Conservation (phyloP, 2,797 vertebrate genomes). For the Lutjanus argentimaculatus region DNA sequence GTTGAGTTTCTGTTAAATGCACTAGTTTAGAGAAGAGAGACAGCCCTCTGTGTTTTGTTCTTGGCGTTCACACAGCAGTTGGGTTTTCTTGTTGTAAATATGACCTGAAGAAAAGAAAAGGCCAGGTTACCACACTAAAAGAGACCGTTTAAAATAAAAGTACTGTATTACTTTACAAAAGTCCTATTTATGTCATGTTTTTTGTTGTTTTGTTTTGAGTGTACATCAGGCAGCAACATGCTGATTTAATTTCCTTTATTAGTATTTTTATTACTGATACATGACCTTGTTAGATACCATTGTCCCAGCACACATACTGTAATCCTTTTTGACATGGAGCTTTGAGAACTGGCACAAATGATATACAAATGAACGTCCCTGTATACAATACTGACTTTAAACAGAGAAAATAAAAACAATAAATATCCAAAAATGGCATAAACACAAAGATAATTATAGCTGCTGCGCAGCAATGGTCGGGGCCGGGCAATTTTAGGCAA, state of each 20-base stretch:
- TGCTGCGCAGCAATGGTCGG: too few relatives aligned
- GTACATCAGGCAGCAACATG: background rate
- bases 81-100: too few relatives aligned
- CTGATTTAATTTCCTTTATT: conserved; percentile 77
- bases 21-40: background rate
- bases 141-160: too few relatives aligned
- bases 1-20: background rate
- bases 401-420: conserved; percentile 58
- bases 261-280: conserved; percentile 75
- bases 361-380: conserved; percentile 70
- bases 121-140: too few relatives aligned
- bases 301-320: conserved; percentile 69
- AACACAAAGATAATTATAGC: conserved; percentile 34
- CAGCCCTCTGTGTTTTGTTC: background rate
- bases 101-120: too few relatives aligned
- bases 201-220: background rate
- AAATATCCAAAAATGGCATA: conserved; percentile 55
- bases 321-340: conserved; percentile 66
- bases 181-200: too few relatives aligned
- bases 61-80: too few relatives aligned
- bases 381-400: conserved; percentile 70
- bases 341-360: conserved; percentile 83
- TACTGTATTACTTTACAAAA: background rate
- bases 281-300: conserved; percentile 71
- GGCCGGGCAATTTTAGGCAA: too few relatives aligned